Evolutionary conservation across 2,888 invertebrate species (phyloP), one percentile per base, ranked within the genome.

Genomic region (Trimorus sp.): DNA sequence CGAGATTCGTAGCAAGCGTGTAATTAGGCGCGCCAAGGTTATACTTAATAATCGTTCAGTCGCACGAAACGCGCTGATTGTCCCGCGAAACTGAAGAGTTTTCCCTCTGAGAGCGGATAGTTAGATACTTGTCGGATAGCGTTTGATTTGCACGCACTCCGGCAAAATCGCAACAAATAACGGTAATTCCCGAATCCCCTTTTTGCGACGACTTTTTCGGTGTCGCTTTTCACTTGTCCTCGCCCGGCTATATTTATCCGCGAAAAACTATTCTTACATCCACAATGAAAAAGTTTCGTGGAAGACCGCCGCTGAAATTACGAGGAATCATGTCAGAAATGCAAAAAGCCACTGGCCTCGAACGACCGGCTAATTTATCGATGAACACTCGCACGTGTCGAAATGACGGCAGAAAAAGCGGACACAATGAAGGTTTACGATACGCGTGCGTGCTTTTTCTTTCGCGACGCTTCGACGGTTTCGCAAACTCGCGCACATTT

Each of bases 21-120:
- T 65, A 82, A 82, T 82, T 77, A 82, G 59, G 74, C 40, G 51
- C 54, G 14, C 59, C 81, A 82, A 77, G 81, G 81, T 76, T 76
- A 76, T 71, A 76, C 40, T 68, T 82, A 77, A 77, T 74, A 77
- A 69, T 74, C 73, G 42, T 49, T 59, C 9, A 2, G 42, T 15
- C 45, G 73, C 73, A 77, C 69, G 77, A 69, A 77, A 73, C 66
- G 73, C 73, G 68, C 68, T 48, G 75, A 82, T 78, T 77, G 82
- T 74, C 65, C 49, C 63, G 70, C 49, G 75, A 75, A 78, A 82
- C 77, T 69, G 59, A 77, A 82, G n/a, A n/a, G 59, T 51, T 65
- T 70, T 77, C 14, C n/a, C 73, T 48, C 54, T 49, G 59, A 65
- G 58, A 66, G 60, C n/a, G n/a, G n/a, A n/a, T n/a, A n/a, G n/a